Evolutionary conservation across 2,113 vertebrate species (phyloP), one percentile per base, ranked within the genome.

Genomic region (Leucopternis melanops): DNA sequence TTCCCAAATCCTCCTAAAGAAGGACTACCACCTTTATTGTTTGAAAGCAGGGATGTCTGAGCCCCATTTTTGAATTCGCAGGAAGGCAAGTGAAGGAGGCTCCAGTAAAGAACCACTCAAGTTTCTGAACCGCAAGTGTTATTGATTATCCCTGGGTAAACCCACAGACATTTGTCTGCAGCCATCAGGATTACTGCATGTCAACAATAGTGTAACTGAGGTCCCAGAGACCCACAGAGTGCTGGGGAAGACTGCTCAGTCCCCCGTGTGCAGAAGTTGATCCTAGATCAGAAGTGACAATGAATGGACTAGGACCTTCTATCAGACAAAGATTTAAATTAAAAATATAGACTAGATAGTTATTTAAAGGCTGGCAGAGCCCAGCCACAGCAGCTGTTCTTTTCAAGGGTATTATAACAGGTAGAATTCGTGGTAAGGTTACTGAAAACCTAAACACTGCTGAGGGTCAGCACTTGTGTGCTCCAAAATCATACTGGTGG

Each of bases 261-360:
- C 54, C 13, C 18, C 44, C 0, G 0, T 10, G 7, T 49, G 19
- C 31, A 66, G 25, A 31, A 74, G 16, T 52, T 52, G n/a, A 45
- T 59, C 44, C 47, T 52, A 44, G 10, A 71, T 57, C 26, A 79
- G 49, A 78, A 81, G 2, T 70, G 16, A 58, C 83, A 77, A 54
- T 15, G 6, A 66, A 91, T 9, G 11, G 40, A 81, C 16, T 25
- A 47, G 14, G 21, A 34, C 18, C 18, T 90, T 66, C 45, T 40
- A 70, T 26, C 5, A 73, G 44, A 57, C 14, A 22, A 2, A 49
- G 34, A 19, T 80, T 77, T 55, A 29, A 62, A 73, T 29, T 44
- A n/a, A 54, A 83, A 83, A 32, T 59, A 73, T 13, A 62, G 84
- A 44, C 8, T 20, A 58, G 11, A 29, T 8, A 73, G 19, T 17